These are phyloP conservation scores for Capricornis sumatraensis DNA, from an alignment of 2,113 vertebrate species.

Conservation along the genomic window DNA sequence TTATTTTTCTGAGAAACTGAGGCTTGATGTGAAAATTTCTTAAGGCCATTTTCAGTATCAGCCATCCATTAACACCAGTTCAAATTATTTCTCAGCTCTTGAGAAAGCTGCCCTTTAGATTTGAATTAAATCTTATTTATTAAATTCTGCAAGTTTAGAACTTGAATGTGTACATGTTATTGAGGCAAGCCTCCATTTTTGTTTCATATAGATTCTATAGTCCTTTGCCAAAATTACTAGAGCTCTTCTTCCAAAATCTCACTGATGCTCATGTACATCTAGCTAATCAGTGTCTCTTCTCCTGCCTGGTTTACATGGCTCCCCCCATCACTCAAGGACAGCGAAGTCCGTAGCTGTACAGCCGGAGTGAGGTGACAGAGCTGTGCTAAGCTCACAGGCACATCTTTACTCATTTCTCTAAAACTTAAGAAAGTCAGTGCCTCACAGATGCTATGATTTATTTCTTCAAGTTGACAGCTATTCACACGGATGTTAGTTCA, in stretches of 20 bases:
- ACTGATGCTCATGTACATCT: accelerated
- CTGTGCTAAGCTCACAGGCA: too few relatives aligned
- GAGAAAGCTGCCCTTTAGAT: constrained; percentile 25
- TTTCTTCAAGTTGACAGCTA: neutral
- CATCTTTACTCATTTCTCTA: neutral
- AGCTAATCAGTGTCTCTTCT: accelerated
- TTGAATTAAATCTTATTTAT: constrained; percentile 4
- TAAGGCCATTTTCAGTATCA: neutral
- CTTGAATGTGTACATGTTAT: neutral
- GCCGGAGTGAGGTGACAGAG: accelerated
- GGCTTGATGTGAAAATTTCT: neutral
- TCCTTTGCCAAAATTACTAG: neutral
- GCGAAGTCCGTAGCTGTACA: accelerated
- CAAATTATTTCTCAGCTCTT: neutral
- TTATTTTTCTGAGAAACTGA: neutral
- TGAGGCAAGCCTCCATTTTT: neutral
- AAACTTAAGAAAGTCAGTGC: accelerated
- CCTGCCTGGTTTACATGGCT: accelerated
- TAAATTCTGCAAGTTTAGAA: neutral
- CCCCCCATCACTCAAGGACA: accelerated
- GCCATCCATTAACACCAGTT: neutral
- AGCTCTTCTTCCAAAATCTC: neutral
- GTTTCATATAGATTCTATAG: neutral
- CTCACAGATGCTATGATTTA: neutral
- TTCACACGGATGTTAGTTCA: neutral